Evolutionary conservation across 2,797 vertebrate species (phyloP).

Genomic region (Periparus ater): DNA sequence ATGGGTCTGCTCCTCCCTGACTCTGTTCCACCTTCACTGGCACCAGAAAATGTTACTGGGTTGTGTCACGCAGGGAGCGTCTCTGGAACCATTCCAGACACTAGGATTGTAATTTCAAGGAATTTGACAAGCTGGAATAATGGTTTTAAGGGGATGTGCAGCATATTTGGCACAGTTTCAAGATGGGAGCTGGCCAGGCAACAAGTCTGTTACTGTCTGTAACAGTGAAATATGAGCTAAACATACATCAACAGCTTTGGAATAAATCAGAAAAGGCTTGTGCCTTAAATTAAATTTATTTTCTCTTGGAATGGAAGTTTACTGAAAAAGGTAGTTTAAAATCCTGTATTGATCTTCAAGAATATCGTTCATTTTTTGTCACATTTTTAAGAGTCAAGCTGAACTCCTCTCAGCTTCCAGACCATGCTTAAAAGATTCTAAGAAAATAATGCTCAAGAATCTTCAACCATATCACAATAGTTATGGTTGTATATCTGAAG

Average conservation of each 20-base stretch:
- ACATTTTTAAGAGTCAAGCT: neutral
- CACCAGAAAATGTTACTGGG: neutral
- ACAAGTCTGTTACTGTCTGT: neutral
- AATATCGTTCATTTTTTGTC: neutral
- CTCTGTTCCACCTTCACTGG: rapidly evolving
- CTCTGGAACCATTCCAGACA: neutral
- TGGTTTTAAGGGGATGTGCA: neutral
- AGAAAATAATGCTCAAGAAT: neutral
- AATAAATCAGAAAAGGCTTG: neutral
- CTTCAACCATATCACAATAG: neutral
- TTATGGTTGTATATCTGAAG: neutral
- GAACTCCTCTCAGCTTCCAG: neutral
- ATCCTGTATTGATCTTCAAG: neutral
- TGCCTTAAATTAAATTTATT: neutral
- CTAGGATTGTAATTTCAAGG: neutral
- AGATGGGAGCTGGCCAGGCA: neutral
- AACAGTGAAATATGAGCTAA: neutral
- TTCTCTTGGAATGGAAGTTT: neutral
- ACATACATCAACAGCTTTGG: neutral
- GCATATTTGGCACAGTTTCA: neutral
- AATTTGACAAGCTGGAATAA: neutral
- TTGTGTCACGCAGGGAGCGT: neutral
- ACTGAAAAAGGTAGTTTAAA: neutral
- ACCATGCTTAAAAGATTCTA: neutral
- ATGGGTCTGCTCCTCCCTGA: neutral